Evolutionary conservation across 37 sponge, comb jelly and placozoan species (phyloP), one percentile per base, ranked within the genome.

Genomic region (Diacarnus erythraeanus): DNA sequence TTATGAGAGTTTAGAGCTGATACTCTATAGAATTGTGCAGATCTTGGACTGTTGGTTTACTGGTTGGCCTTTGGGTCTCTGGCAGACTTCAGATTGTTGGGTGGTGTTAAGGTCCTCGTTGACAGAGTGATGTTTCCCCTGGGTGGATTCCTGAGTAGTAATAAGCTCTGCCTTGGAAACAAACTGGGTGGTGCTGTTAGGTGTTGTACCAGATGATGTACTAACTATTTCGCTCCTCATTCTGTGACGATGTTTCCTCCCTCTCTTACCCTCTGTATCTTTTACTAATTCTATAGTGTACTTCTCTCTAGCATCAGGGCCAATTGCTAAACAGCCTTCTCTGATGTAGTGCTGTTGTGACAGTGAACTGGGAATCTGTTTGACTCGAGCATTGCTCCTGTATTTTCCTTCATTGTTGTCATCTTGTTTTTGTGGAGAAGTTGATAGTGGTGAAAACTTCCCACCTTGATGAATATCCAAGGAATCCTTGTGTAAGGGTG

Each of bases 281-380:
- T 71, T 42, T 40, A 23, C 38, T 21, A 37, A 59, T 18, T 61
- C 33, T 31, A 79, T 60, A 2, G 64, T 82, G 72, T 38, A 88
- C 31, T 56, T 30, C 40, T 88, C 79, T 51, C 88, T 80, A 12
- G 93, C 78, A 42, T 82, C 72, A 1, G 72, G 81, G 20, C 93
- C 89, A 8, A 92, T 72, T 0, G 93, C 93, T 51, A 92, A 59
- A 20, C 85, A 61, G 0, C 93, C 93, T 67, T 92, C 89, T 17
- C 38, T 25, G 9, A 87, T 84, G 23, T 41, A 30, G 6, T 22
- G 23, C 17, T 23, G 42, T 25, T 4, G 58, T 2, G 64, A 35
- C 72, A 12, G 1, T 26, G 57, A 33, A 3, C 10, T 35, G 64
- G 41, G 10, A 5, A 61, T 22, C 1, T 27, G 69, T 17, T 69